phyloP scores from a whole-genome alignment of 2,888 invertebrate species.

The Capitulum mitella region DNA sequence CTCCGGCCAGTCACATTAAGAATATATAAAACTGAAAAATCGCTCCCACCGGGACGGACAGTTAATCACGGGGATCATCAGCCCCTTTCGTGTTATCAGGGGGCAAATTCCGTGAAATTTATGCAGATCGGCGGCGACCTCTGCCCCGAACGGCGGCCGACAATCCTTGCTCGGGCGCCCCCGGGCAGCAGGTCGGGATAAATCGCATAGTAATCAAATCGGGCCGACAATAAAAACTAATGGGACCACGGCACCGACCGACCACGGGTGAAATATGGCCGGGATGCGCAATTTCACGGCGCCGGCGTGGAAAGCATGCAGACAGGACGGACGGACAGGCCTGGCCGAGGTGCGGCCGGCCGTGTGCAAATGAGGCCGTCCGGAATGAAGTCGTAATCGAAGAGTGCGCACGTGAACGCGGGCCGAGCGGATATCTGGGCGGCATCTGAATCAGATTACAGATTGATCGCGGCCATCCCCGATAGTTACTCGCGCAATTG shows the following conservation, averaged over 20 bases:
- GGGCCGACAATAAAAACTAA: constrained; percentile 11
- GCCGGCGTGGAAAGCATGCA: background rate
- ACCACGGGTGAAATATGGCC: constrained; percentile 11
- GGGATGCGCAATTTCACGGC: background rate
- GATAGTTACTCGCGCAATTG: background rate
- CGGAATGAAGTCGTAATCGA: background rate
- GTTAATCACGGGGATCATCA: constrained; percentile 3
- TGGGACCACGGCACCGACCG: background rate
- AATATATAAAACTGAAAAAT: constrained; percentile 8
- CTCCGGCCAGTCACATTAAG: background rate
- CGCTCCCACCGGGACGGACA: background rate
- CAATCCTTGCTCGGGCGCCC: background rate
- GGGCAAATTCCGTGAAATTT: constrained; percentile 9
- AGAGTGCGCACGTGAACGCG: background rate
- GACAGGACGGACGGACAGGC: too few relatives aligned
- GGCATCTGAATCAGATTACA: background rate
- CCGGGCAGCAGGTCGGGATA: background rate
- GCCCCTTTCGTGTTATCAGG: constrained; percentile 25
- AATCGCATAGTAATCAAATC: constrained; percentile 20
- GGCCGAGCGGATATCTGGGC: background rate
- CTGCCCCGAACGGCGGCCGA: background rate
- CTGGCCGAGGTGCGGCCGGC: background rate
- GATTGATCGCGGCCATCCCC: background rate
- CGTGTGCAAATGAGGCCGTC: background rate
- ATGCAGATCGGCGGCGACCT: constrained; percentile 8